Evolutionary conservation across 2,888 invertebrate species (phyloP).

Genomic region (Aleiodes leptofemur): DNA sequence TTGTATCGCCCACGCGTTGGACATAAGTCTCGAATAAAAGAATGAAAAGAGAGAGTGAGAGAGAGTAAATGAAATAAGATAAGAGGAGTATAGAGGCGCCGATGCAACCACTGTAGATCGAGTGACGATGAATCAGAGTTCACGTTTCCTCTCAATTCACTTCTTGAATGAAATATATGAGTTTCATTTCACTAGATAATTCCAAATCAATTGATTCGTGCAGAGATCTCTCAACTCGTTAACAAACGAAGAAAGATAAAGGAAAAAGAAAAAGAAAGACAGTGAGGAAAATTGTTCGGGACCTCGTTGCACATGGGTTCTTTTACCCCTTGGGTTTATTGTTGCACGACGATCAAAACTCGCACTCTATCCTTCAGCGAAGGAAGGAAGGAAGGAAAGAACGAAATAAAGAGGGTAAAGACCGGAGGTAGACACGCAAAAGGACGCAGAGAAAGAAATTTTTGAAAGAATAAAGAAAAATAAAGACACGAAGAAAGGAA

Average conservation of each 20-base stretch:
- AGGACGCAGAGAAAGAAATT: slow-evolving; percentile 35
- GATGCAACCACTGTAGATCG: slow-evolving; percentile 29
- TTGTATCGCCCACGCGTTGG: slow-evolving; percentile 16
- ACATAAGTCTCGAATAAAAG: slow-evolving; percentile 6
- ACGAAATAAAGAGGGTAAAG: slow-evolving; percentile 52
- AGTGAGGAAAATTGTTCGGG: neutral
- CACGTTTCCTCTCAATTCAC: neutral
- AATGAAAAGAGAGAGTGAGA: neutral
- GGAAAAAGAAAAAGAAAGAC: slow-evolving; percentile 1
- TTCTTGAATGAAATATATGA: slow-evolving; percentile 27
- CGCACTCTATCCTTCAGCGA: slow-evolving; percentile 58
- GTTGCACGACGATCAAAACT: slow-evolving; percentile 64
- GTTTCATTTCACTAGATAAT: slow-evolving; percentile 9
- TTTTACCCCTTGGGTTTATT: slow-evolving; percentile 62
- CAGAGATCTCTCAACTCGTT: neutral
- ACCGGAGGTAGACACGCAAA: slow-evolving; percentile 31
- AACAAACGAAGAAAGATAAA: neutral
- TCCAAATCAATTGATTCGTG: neutral
- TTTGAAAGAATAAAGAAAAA: slow-evolving; percentile 37
- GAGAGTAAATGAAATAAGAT: slow-evolving; percentile 15
- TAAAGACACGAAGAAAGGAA: slow-evolving; percentile 51
- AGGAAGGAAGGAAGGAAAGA: slow-evolving; percentile 62
- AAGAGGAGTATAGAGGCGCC: neutral
- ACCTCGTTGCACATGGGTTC: slow-evolving; percentile 12
- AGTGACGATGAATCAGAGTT: slow-evolving; percentile 32